phyloP scores from a whole-genome alignment of 2,113 vertebrate species.

The Etia nguti region DNA sequence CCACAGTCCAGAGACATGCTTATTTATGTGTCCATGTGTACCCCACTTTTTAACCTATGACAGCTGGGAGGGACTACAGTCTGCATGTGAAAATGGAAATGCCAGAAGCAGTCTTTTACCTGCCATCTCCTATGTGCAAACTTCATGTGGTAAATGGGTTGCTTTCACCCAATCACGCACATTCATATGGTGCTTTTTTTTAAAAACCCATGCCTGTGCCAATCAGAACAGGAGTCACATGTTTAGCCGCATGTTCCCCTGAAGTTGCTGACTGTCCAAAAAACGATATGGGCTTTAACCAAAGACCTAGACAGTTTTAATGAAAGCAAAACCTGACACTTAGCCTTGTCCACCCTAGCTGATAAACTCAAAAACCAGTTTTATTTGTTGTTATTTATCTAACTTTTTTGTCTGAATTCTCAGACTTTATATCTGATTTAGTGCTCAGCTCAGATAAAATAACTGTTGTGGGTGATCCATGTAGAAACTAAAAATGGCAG shows the following conservation, averaged over 20 bases:
- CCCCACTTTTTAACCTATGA: not conserved
- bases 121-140: not conserved
- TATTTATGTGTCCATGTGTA: not conserved
- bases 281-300: not conserved
- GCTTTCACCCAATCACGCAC: not conserved
- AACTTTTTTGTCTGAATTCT: not conserved
- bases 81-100: not conserved
- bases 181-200: not conserved
- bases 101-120: not conserved
- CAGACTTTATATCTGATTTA: not conserved
- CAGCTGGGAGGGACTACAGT: not conserved
- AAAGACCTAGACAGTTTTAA: not conserved
- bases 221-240: not conserved
- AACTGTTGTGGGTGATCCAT: not conserved
- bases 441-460: not conserved
- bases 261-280: not conserved
- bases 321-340: not conserved
- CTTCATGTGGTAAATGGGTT: not conserved
- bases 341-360: not conserved
- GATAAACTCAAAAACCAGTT: not conserved
- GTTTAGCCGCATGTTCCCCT: not conserved
- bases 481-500: not conserved
- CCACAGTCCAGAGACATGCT: not conserved
- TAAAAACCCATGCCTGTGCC: not conserved
- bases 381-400: not conserved